Evolutionary conservation across 2,888 invertebrate species (phyloP), one percentile per base, ranked within the genome.

Genomic region (Onthophagus sagittarius): DNA sequence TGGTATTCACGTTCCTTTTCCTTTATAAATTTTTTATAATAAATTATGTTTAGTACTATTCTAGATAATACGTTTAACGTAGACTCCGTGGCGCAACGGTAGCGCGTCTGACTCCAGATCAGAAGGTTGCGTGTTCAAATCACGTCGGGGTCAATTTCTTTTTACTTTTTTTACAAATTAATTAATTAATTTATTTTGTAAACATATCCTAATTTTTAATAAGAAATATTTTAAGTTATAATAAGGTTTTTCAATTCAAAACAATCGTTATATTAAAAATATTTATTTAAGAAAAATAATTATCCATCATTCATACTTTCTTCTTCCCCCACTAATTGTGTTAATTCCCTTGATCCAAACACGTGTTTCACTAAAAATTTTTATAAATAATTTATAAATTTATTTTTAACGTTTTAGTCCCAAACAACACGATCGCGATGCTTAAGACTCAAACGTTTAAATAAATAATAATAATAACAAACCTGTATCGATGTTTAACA

Each of bases 81-180:
- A 23, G 93, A 93, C 93, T 93, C 92, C 93, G 94, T 94, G 94
- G 94, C 94, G 94, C 94, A 95, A 95, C 93, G 95, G 95, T 95
- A 95, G 94, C 94, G 95, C 94, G 94, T 94, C 94, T 94, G 94
- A 95, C 94, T 95, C 94, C 95, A 95, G 95, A 94, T 95, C 95
- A 94, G 94, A 95, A 95, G 94, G 94, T 94, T 95, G 94, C 94
- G 94, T 94, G 94, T 95, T 95, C 94, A 93, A 94, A 94, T 94
- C 94, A 94, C 94, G 94, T 94, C 94, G 94, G 94, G 94, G 94
- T 94, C 94, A 94, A 84, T 78, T n/a, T 71, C 75, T 79, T 80
- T 83, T 80, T 82, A 14, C n/a, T n/a, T 67, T 67, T 67, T 67
- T 67, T 65, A 65, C 15, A n/a, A n/a, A n/a, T n/a, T 64, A 2